Base-by-base conservation (phyloP, 64 coral and sea anemone genomes). In the Montipora foliosa region DNA sequence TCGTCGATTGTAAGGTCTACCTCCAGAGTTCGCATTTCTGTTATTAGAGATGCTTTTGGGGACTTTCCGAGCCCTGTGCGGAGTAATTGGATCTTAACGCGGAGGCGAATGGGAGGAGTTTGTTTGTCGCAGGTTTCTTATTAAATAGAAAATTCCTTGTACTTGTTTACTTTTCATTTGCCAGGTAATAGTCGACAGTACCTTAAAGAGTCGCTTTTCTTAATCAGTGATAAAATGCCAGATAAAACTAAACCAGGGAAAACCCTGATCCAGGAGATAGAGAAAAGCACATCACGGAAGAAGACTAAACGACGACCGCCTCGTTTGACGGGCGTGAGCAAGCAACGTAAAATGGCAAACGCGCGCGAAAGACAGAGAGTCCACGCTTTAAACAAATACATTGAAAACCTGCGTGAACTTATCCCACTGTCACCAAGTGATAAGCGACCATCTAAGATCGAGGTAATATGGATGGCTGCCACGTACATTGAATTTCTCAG, bases 341-440 rank as follows among this genome's bases (percentile, higher is more conserved):
- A 96, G 59, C 95, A 94, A 80, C 79, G 95, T 50, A 93, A 83
- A 90, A 45, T 93, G 75, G 95, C 95, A 83, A 96, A 96, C 70
- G 95, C 89, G 62, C 81, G 95, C 21, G 95, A 96, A 91, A 83
- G 95, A 86, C 89, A 53, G 81, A 84, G 95, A 48, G 91, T 96
- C 24, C 95, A 96, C 78, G 89, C 93, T 79, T 45, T 96, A 37
- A 96, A 96, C 60, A 52, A 76, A 16, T 83, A 78, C 55, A 93
- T 96, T 67, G 95, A 90, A 15, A 91, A 64, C 69, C 66, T 96
- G 7, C 83, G 91, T 66, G 81, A 96, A 70, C 49, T 87, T 44
- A 51, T 96, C 66, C 95, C 95, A 12, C 87, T 96, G 4, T 87
- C 88, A 57, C 81, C 95, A 69, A 64, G 57, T 79, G 91, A 94